Base-by-base conservation (phyloP, 1,140 invertebrate species). In the Drosophila bocqueti region DNA sequence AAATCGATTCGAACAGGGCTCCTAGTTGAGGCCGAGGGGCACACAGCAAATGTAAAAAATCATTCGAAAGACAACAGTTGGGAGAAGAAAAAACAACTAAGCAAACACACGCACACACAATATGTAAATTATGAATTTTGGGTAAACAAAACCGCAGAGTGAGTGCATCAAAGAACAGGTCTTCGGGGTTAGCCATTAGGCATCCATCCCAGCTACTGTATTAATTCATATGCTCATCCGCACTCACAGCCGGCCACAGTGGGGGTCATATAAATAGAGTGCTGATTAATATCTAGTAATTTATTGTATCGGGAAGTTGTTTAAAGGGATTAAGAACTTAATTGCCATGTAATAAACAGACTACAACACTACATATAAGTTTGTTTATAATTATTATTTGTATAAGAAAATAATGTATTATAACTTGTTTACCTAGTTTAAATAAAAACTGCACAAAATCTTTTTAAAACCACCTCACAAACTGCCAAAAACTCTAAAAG, bases 111-210 rank as follows among this genome's bases (percentile, higher is more conserved):
- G 46, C 42, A 61, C 71, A 72, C 45, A 74, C 81, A 90, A 90
- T 89, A 89, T 89, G 84, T 89, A 89, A 89, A 89, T 89, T 90
- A 89, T 89, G 85, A 89, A 90, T 90, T 83, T 84, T 89, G 77
- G 81, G 84, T 89, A 89, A 89, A 90, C 84, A 90, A 72, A 82
- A 38, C 63, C 59, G 60, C 46, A 18, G 49, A 83, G 72, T 80
- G 84, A 90, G 85, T 90, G 84, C 84, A 89, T 89, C 84, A 89
- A 89, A 89, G 84, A 89, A 81, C 71, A 82, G 83, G 74, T 78
- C 75, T 62, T 40, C 50, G 57, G 65, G 66, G 75, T 60, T 52
- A 72, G 58, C 85, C 81, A 91, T 82, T 90, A 90, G 81, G 77
- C 67, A 78, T 69, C 62, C 85, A 75, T 75, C 64, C 85, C 85